Evolutionary conservation across 1,140 invertebrate genomes (phyloP), one percentile per base, ranked within the genome.

Genomic region (Parasteatoda tepidariorum): DNA sequence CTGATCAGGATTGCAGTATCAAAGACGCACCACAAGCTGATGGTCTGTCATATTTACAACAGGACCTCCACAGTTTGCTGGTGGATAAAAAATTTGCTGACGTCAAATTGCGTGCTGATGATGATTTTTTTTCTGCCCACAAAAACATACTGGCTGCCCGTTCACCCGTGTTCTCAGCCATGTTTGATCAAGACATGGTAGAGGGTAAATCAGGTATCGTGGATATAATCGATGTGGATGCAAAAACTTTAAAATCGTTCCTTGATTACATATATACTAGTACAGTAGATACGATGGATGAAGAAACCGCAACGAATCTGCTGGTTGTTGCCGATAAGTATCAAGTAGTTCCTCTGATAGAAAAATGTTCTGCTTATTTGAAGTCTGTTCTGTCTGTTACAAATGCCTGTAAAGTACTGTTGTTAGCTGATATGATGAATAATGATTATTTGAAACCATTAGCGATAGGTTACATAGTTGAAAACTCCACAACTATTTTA

Each of bases 81-180:
- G n/a, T n/a, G n/a, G n/a, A n/a, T n/a, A n/a, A n/a, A n/a, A n/a
- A n/a, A n/a, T n/a, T n/a, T n/a, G n/a, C 38, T 6, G 38, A 41
- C n/a, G 57, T 22, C 4, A 59, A 22, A n/a, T 6, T 59, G n/a
- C 24, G 18, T 5, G 6, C 18, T 26, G 57, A n/a, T 5, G 18
- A 4, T 9, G 24, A 59, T 9, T 22, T 6, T 5, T 22, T 90
- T 15, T 73, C 70, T 18, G 88, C 86, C 31, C 88, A 89, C 73
- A 88, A 87, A 64, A 84, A 86, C n/a, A 85, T 89, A 15, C 70
- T 89, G 18, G 85, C 87, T 3, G 86, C 89, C 59, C 88, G 89
- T 2, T 89, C 88, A n/a, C 88, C 87, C 5, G 38, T 41, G 5
- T 41, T 41, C 38, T 5, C 11, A 87, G 88, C 88, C 28, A 89